A percentile compares a stretch with the other conserved stretches of the same genome.
Evolutionary conservation across 1,140 invertebrate genomes (phyloP).

Genomic region (Drosophila leontia): DNA sequence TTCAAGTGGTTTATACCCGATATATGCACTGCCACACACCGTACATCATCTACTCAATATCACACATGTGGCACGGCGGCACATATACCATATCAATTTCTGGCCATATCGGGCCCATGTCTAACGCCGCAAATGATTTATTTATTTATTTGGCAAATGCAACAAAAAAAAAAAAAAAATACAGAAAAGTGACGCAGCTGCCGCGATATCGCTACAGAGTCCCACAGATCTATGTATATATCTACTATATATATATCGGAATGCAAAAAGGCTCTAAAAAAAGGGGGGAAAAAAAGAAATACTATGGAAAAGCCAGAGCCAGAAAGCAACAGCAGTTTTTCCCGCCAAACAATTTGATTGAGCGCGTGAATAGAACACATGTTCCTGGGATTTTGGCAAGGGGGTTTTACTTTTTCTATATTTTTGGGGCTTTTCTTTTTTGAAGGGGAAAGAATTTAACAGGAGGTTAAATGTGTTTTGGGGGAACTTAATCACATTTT

Average conservation of each 20-base stretch:
- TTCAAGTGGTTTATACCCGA: constrained; percentile 55
- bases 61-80: constrained; percentile 6
- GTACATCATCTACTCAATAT: constrained; percentile 23
- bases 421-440: no score
- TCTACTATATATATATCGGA: constrained; percentile 14
- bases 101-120: constrained; percentile 50
- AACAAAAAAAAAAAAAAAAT: constrained; percentile 47
- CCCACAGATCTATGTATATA: constrained; percentile 3
- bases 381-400: constrained; percentile 14
- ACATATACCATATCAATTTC: constrained; percentile 21
- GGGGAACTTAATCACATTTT: constrained; percentile 6
- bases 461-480: constrained; percentile 1
- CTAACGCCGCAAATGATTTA: constrained; percentile 75
- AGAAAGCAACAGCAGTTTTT: constrained; percentile 30
- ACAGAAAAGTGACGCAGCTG: constrained; percentile 60
- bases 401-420: background rate
- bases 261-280: constrained; percentile 21
- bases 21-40: background rate
- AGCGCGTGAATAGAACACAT: constrained; percentile 48
- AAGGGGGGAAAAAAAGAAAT: constrained; percentile 1
- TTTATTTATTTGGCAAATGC: constrained; percentile 80
- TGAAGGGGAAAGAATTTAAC: background rate
- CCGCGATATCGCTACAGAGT: constrained; percentile 47
- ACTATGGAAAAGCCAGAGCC: background rate
- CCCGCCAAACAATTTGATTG: constrained; percentile 46